phyloP scores from a whole-genome alignment of 2,888 invertebrate species.

The Andrena bicolor region DNA sequence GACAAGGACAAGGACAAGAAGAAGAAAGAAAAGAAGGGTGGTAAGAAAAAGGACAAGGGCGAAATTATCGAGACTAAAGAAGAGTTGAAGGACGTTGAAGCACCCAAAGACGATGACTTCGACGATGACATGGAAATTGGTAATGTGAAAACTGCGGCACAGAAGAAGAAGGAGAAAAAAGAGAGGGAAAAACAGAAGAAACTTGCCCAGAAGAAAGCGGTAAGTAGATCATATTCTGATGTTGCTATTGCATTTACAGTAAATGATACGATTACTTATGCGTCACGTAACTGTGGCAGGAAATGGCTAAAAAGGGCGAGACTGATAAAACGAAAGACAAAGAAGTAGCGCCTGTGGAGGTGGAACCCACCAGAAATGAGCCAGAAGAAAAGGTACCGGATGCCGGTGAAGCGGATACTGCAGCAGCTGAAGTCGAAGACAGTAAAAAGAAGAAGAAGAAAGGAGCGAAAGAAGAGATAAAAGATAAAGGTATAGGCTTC shows the following conservation, averaged over 20 bases:
- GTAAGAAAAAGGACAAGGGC: conserved; percentile 77
- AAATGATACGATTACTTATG: neutral
- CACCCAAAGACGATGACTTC: conserved; percentile 50
- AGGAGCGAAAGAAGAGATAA: conserved; percentile 85
- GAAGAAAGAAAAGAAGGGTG: conserved; percentile 70
- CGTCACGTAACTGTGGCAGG: conserved; percentile 69
- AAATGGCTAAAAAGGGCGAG: conserved; percentile 63
- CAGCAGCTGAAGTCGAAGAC: conserved; percentile 84
- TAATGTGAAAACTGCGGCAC: conserved; percentile 92
- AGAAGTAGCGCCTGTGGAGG: conserved; percentile 44
- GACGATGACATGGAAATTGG: conserved; percentile 86
- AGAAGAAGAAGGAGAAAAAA: conserved; percentile 96
- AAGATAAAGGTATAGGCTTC: conserved; percentile 80
- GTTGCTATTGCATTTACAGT: neutral
- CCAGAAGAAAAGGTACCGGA: conserved; percentile 40
- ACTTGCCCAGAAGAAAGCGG: conserved; percentile 88
- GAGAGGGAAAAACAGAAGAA: conserved; percentile 92
- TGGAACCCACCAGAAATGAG: conserved; percentile 65
- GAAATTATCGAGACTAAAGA: conserved; percentile 83
- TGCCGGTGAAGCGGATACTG: conserved; percentile 67
- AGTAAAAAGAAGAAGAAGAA: conserved; percentile 86
- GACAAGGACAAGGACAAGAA: conserved; percentile 57
- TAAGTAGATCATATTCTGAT: conserved; percentile 60
- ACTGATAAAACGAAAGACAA: conserved; percentile 78
- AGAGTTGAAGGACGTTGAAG: conserved; percentile 50